Base-by-base conservation (phyloP, 2,113 vertebrate species). In the Brienomyrus longianalis region DNA sequence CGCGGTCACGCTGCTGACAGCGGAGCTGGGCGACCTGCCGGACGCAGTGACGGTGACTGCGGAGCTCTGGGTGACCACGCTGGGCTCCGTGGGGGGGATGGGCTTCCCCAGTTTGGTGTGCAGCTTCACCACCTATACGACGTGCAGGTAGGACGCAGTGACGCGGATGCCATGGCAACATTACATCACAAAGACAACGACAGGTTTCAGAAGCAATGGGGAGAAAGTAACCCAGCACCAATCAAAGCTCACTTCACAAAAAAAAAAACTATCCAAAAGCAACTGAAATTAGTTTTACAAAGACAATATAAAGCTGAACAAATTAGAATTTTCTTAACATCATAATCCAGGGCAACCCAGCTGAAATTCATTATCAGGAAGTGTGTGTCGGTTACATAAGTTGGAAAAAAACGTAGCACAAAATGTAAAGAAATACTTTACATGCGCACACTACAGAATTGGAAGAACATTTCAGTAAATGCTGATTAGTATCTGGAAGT, bases 81-180 rank as follows among this genome's bases (percentile, higher is more conserved):
- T 99, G 92, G 98, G 98, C 95, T 99, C 98, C 21, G 98, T 99
- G 3, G 98, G 99, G 88, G 98, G 98, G 95, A 99, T 99, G 80
- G 98, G 98, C 93, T 99, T 99, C 90, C 98, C 98, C 77, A 99
- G 97, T 94, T 99, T 99, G 91, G 98, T 99, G 91, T 99, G 98
- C 91, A 99, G 96, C 94, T 99, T 99, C 89, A 99, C 98, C 90
- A 99, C 98, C 98, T 99, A 86, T 0, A 5, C 10, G 19, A 87
- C 2, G 27, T 50, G 13, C 47, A 92, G 45, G 91, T 90, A 91
- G 59, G 89, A 90, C 1, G 35, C 1, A n/a, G 31, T 43, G 6
- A 88, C 54, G 35, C 3, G 21, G 10, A 15, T 86, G 27, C 50
- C 39, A 84, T 1, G 17, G 80, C 45, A n/a, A 48, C 45, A 31